Evolutionary conservation across 2,888 invertebrate species (phyloP), one percentile per base, ranked within the genome.

Genomic region (Lycocerus yunnanus): DNA sequence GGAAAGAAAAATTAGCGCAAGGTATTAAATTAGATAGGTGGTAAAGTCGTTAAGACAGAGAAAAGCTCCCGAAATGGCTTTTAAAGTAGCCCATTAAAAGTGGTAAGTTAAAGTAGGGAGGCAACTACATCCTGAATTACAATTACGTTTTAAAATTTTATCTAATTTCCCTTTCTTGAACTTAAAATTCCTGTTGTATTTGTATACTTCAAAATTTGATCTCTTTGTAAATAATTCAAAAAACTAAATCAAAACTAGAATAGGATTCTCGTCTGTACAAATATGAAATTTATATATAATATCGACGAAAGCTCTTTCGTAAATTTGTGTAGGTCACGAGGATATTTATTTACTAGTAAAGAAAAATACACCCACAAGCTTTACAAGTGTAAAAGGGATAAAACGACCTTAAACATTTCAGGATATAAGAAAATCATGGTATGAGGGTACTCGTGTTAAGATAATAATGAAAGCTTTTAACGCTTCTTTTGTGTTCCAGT

Each of bases 381-480:
- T 43, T 43, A n/a, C 6, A n/a, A 8, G n/a, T 43, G 43, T 43
- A n/a, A 43, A 43, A 43, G n/a, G 43, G 43, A 43, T 43, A n/a
- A 43, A 43, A n/a, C 43, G 43, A 43, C n/a, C n/a, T 43, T 43
- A 43, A 43, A 43, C n/a, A 43, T 43, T n/a, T 43, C 43, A 43
- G 43, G 43, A 43, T 43, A 43, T 43, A 43, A 43, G 43, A 43
- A 43, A 43, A 43, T 43, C 43, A 43, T 43, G 43, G 43, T 43
- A 43, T 43, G 43, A 43, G 43, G 43, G 43, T 43, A 43, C 43
- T 43, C 43, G 43, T 43, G 43, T 43, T 43, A 63, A 63, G 61
- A 63, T 63, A 63, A 63, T 63, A 63, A 63, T 63, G 61, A 63
- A 63, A 63, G 61, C 61, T 63, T 63, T 63, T 63, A 63, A 63